A percentile compares a stretch with the other conserved stretches of the same genome.
Evolutionary conservation across 2,113 vertebrate genomes (phyloP).

Genomic region (Petroica traversi): DNA sequence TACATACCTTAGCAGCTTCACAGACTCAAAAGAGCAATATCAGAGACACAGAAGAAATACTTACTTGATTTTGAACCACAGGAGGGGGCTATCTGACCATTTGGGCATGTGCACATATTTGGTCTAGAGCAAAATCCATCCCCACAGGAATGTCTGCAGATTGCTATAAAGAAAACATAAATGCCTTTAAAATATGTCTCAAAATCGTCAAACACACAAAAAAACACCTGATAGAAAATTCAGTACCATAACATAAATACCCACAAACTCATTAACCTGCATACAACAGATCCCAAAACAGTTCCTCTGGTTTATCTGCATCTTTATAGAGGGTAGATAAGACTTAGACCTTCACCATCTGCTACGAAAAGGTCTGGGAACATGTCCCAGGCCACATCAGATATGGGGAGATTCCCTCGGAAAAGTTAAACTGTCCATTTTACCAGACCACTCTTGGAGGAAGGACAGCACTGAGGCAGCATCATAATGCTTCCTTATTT

Average conservation of each 20-base stretch:
- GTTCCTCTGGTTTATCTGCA: background rate
- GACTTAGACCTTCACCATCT: too few species aligned
- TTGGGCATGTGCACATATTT: slow-evolving; percentile 98
- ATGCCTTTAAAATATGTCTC: slow-evolving; percentile 30
- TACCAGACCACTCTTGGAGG: background rate
- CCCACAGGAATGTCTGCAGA: slow-evolving; percentile 96
- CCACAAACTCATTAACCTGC: background rate
- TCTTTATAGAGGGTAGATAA: background rate
- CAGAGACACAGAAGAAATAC: slow-evolving; percentile 40
- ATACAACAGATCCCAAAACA: background rate
- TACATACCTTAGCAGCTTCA: background rate
- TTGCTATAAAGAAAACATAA: slow-evolving; percentile 79
- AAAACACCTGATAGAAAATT: background rate
- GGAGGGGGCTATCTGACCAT: slow-evolving; percentile 90
- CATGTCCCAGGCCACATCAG: background rate
- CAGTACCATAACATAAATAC: background rate
- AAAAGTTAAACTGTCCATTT: background rate
- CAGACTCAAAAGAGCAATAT: background rate
- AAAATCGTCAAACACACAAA: background rate
- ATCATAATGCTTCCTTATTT: background rate
- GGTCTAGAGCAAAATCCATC: slow-evolving; percentile 99
- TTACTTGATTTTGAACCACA: slow-evolving; percentile 97
- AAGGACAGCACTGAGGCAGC: background rate
- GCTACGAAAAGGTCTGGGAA: background rate
- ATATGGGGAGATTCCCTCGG: background rate